These are phyloP conservation scores for Sarcophaga caerulescens DNA, from an alignment of 2,888 invertebrate species.

Conservation along the genomic window DNA sequence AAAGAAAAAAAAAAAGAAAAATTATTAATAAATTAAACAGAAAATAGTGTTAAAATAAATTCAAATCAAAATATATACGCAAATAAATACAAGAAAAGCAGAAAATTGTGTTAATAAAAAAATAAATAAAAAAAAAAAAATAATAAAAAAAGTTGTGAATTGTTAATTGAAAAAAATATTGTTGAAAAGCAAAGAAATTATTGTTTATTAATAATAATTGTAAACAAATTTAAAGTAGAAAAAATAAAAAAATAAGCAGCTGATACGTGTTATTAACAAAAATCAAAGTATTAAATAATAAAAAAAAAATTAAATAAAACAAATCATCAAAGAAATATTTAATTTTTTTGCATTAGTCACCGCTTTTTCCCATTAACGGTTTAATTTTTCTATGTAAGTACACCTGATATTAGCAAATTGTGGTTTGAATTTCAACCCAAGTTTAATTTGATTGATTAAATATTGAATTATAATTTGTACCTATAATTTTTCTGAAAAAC, in stretches of 20 bases:
- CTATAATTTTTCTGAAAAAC: too few species aligned
- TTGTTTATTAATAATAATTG: background rate
- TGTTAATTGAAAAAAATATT: constrained; percentile 13
- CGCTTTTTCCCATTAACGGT: background rate
- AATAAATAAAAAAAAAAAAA: constrained; percentile 26
- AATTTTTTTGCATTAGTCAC: too few species aligned
- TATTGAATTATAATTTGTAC: too few species aligned
- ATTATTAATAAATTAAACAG: too few species aligned
- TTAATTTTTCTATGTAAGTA: constrained; percentile 60
- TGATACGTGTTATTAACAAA: constrained; percentile 12
- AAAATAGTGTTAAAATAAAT: background rate
- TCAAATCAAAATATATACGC: constrained; percentile 29
- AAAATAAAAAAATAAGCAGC: background rate
- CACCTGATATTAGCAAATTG: too few species aligned
- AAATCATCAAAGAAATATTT: background rate
- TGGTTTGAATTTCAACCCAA: too few species aligned
- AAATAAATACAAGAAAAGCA: constrained; percentile 8
- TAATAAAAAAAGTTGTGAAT: background rate
- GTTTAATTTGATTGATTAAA: too few species aligned
- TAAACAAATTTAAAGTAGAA: constrained; percentile 13
- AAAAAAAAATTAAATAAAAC: background rate
- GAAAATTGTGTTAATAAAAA: constrained; percentile 37
- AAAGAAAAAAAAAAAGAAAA: background rate
- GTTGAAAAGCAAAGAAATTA: constrained; percentile 30
- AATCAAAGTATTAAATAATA: background rate